Percentiles rank a stretch among this genome's conserved stretches.
These are phyloP conservation scores for Allolobophora icterica DNA, from an alignment of 2,888 invertebrate species.

Conservation along the genomic window DNA sequence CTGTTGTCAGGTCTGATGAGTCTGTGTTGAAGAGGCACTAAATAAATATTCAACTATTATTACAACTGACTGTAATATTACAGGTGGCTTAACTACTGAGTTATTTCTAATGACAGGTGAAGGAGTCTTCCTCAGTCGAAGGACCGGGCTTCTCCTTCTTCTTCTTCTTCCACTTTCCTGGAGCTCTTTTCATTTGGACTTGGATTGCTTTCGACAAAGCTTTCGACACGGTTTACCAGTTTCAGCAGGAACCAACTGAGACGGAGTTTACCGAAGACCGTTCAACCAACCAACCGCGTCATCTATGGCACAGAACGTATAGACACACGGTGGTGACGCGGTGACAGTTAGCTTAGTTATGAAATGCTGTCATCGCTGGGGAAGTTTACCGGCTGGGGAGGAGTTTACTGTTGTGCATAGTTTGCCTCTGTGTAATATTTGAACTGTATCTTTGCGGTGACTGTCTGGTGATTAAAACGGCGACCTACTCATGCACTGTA, in stretches of 20 bases:
- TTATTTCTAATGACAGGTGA: neutral
- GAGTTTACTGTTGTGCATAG: neutral
- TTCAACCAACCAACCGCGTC: neutral
- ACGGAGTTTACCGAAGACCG: neutral
- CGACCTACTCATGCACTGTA: neutral
- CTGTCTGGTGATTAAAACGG: neutral
- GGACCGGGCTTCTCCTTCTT: neutral
- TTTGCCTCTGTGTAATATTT: neutral
- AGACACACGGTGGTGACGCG: neutral
- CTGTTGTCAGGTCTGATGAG: neutral
- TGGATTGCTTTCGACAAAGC: neutral
- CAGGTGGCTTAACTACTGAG: neutral
- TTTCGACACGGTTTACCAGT: neutral
- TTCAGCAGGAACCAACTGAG: neutral
- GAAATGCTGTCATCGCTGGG: neutral
- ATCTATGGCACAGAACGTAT: neutral
- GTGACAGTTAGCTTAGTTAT: neutral
- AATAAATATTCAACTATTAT: neutral
- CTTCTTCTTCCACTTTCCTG: neutral
- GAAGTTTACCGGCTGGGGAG: neutral
- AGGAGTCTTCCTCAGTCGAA: neutral
- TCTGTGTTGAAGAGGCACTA: neutral
- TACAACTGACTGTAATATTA: neutral
- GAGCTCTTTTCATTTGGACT: neutral
- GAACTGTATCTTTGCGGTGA: neutral